These are phyloP conservation scores for Spermophilus dauricus DNA, from an alignment of 2,113 vertebrate species.

Conservation along the genomic window DNA sequence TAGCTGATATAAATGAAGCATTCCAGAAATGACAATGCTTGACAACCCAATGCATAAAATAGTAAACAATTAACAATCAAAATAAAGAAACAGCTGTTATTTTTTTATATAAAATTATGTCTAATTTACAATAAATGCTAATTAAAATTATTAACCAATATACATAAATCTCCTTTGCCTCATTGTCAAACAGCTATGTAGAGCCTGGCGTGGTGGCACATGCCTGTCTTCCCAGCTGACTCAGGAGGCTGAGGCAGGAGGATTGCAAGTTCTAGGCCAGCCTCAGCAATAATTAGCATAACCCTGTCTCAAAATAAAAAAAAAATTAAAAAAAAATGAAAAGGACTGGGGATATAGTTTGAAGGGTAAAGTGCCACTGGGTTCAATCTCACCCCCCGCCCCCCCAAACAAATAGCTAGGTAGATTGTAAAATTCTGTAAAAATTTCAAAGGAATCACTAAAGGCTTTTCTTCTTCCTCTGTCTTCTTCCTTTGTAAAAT, in stretches of 20 bases:
- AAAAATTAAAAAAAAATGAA: no score
- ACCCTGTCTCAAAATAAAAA: no score
- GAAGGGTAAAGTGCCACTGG: no score
- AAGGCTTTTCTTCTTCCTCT: neutral
- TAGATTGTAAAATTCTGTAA: constrained; percentile 54
- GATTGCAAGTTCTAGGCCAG: no score
- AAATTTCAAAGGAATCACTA: constrained; percentile 66
- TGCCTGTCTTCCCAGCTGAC: no score
- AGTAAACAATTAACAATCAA: constrained; percentile 78
- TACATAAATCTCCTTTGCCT: constrained; percentile 73
- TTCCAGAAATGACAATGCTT: constrained; percentile 79
- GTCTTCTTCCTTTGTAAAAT: neutral
- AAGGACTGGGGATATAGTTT: no score
- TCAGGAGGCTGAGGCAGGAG: no score
- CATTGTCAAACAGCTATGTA: constrained; percentile 61
- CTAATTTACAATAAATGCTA: constrained; percentile 82
- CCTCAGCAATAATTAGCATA: no score
- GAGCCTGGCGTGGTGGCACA: no score
- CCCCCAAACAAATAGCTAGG: constrained; percentile 21
- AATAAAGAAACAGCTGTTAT: constrained; percentile 82
- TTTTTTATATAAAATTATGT: constrained; percentile 82
- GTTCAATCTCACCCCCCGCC: no score
- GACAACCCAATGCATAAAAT: constrained; percentile 83
- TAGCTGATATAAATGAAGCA: constrained; percentile 80
- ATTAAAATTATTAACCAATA: constrained; percentile 81